Percentiles rank a stretch among this genome's conserved stretches.
These are phyloP conservation scores for Macroglossus sobrinus DNA, from an alignment of 2,113 vertebrate species.

Conservation along the genomic window DNA sequence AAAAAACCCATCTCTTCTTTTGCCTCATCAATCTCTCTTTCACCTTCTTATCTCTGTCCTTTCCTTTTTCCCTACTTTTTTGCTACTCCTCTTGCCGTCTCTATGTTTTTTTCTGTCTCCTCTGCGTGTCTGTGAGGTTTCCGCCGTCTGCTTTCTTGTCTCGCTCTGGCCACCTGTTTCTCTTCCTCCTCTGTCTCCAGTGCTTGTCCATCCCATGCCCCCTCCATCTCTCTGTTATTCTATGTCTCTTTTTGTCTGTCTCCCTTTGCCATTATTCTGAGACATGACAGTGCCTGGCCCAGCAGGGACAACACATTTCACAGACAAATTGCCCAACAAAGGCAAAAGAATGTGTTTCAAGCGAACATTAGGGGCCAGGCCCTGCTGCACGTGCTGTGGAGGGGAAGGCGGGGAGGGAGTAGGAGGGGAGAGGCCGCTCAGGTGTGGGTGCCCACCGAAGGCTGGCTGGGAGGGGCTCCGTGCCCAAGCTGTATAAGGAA, in stretches of 20 bases:
- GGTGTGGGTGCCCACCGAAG: not conserved
- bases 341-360: not conserved
- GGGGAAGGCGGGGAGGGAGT: not conserved
- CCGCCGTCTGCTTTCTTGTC: not conserved
- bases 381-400: not conserved
- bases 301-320: not conserved
- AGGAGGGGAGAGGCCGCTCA: not conserved
- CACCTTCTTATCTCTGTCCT: not conserved
- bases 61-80: not conserved
- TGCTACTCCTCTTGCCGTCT: too few relatives aligned
- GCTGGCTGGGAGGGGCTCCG: not conserved
- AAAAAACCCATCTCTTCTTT: not conserved
- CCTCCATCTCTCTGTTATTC: not conserved
- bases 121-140: not conserved
- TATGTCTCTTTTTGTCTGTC: not conserved
- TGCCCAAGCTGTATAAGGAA: not conserved
- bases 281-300: not conserved
- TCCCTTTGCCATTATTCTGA: conserved; percentile 32
- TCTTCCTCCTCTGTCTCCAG: not conserved
- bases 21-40: not conserved
- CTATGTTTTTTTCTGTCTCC: not conserved
- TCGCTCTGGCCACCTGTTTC: not conserved
- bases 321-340: conserved; percentile 35
- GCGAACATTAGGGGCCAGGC: accelerated
- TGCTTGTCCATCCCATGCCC: not conserved